Base-by-base conservation (phyloP, 2,888 invertebrate genomes). In the Calliscelio sp. region DNA sequence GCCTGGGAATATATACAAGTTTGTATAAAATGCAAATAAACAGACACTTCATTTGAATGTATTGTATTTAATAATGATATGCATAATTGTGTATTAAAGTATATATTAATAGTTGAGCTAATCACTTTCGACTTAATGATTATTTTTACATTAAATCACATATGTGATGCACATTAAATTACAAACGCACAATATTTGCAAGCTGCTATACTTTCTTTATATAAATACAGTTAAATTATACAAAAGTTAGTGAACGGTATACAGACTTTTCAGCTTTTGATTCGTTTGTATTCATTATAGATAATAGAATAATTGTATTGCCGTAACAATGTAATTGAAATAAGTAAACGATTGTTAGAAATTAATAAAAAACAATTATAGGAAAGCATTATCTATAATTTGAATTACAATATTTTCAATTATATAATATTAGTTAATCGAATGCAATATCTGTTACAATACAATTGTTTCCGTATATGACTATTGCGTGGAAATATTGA, bases 61-160 rank as follows among this genome's bases (percentile, higher is more conserved):
- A 70, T 63, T 78, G 18, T 78, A 79, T 79, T 71, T 55, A 16
- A 28, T 41, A 63, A 65, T 71, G 71, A 79, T n/a, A 46, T 71
- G 63, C 51, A 71, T 63, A 57, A 71, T 65, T 38, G 38, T 55
- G 22, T 70, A 55, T 65, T 59, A 38, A 73, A 51, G 63, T 49
- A 80, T 80, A 74, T 73, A 81, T 68, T 74, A 81, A 74, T 74
- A 68, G 74, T 74, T 74, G 81, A 81, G 81, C 75, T 75, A 75
- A 68, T 68, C 32, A 74, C 68, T 24, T 74, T 63, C 66, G 66
- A 66, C 71, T 73, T 73, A 66, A 1, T 80, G 65, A 32, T 79
- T 57, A 78, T 68, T 78, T 75, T 78, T 68, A 78, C 61, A 77
- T 71, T 46, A 46, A 73, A 73, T 73, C 79, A 73, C 71, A 57